A percentile compares a stretch with the other conserved stretches of the same genome.
phyloP scores from a whole-genome alignment of 92 coral and sea anemone species.

The Muricea muricata region DNA sequence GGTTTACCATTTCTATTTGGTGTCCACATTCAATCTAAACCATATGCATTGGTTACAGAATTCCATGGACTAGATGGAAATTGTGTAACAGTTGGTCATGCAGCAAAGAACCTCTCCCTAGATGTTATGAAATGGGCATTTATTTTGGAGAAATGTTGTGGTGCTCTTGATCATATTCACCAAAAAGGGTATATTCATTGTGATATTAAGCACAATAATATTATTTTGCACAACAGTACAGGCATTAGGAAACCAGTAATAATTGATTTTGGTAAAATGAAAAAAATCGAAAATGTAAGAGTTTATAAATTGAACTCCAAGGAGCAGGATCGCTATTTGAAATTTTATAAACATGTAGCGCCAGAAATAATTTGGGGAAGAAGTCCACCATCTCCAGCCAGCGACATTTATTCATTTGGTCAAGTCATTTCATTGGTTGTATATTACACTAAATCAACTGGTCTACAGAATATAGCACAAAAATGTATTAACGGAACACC shows the following conservation, averaged over 20 bases:
- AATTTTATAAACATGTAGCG: slow-evolving; percentile 11
- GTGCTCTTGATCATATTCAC: slow-evolving; percentile 47
- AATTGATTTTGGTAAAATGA: slow-evolving; percentile 50
- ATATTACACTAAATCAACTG: background rate
- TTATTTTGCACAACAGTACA: slow-evolving; percentile 7
- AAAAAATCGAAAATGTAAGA: background rate
- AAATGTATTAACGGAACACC: background rate
- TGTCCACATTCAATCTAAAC: slow-evolving; percentile 14
- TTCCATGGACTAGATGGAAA: slow-evolving; percentile 30
- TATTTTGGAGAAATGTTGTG: slow-evolving; percentile 8
- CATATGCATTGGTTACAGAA: slow-evolving; percentile 46
- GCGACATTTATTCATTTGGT: slow-evolving; percentile 42
- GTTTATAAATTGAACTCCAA: slow-evolving; percentile 1
- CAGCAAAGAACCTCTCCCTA: slow-evolving; percentile 7
- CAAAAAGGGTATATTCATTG: slow-evolving; percentile 43
- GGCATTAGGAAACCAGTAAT: slow-evolving; percentile 23
- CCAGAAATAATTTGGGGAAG: slow-evolving; percentile 40
- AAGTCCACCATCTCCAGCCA: background rate
- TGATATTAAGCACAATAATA: slow-evolving; percentile 50
- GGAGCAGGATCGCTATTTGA: background rate
- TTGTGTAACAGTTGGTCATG: slow-evolving; percentile 32
- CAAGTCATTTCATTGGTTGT: background rate
- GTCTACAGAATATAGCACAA: background rate
- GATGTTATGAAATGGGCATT: slow-evolving; percentile 23
- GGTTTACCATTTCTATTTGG: slow-evolving; percentile 51